phyloP scores from a whole-genome alignment of 2,797 vertebrate genomes.

The Aselliscus stoliczkanus region DNA sequence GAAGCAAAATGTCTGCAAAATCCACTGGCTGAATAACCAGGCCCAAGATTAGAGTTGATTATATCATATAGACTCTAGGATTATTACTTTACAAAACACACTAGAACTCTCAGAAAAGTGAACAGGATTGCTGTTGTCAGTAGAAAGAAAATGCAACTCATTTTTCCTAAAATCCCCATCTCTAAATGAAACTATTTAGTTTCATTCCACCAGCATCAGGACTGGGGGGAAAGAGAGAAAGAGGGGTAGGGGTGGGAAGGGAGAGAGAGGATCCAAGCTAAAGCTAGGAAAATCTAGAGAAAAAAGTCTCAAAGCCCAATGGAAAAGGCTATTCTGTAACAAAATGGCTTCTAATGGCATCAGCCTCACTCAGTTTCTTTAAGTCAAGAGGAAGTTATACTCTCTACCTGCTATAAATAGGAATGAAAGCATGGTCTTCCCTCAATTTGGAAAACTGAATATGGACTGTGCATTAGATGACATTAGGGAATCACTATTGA shows the following conservation, averaged over 20 bases:
- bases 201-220: neutral
- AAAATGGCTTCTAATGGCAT: neutral
- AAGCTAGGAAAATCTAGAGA: neutral
- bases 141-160: neutral
- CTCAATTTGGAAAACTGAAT: neutral
- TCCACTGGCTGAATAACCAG: neutral
- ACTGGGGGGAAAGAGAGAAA: fast-evolving
- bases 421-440: neutral
- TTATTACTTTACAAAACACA: neutral
- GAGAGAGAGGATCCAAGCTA: too few species aligned
- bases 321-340: neutral
- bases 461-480: neutral
- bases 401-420: neutral
- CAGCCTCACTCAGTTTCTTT: neutral
- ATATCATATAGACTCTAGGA: neutral
- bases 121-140: neutral
- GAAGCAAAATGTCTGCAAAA: neutral
- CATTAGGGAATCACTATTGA: neutral
- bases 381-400: neutral
- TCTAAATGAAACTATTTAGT: neutral
- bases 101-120: neutral
- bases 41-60: neutral
- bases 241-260: neutral
- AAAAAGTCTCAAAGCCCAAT: neutral
- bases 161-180: neutral